Conservation (phyloP, 2,888 invertebrate species). For the Agrochola macilenta region DNA sequence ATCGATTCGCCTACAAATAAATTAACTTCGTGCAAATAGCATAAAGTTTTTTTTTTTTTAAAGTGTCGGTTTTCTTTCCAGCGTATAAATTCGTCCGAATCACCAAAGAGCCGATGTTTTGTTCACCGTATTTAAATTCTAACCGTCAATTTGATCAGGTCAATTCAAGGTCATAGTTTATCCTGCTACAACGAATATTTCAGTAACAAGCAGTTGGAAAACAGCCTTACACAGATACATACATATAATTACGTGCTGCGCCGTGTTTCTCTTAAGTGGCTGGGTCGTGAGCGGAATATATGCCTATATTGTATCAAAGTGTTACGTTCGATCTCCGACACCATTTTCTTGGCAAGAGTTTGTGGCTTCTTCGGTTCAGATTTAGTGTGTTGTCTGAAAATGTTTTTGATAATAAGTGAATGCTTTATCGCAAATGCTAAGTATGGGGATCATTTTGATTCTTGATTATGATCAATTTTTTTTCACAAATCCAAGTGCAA, state of each 20-base stretch:
- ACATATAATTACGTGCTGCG: constrained; percentile 46
- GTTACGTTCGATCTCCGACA: constrained; percentile 37
- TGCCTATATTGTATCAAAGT: constrained; percentile 47
- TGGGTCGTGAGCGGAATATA: constrained; percentile 59
- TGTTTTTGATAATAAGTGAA: neutral
- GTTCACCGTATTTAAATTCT: neutral
- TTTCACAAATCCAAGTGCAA: too few species aligned
- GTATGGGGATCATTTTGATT: neutral
- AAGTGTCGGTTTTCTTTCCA: too few species aligned
- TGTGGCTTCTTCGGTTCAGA: neutral
- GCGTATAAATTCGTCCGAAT: too few species aligned
- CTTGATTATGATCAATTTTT: too few species aligned
- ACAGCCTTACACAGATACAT: constrained; percentile 47
- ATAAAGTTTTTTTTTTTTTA: too few species aligned
- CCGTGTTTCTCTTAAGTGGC: constrained; percentile 59
- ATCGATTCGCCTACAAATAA: too few species aligned
- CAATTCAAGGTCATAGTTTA: neutral
- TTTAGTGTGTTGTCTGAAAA: neutral
- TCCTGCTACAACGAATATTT: neutral
- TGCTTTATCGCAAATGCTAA: neutral
- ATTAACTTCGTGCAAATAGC: too few species aligned
- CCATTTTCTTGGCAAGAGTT: constrained; percentile 21
- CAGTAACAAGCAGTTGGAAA: constrained; percentile 12
- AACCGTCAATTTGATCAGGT: neutral
- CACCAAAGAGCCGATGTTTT: too few species aligned